Evolutionary conservation across 2,113 vertebrate genomes (phyloP).

Genomic region (Ahaetulla prasina): DNA sequence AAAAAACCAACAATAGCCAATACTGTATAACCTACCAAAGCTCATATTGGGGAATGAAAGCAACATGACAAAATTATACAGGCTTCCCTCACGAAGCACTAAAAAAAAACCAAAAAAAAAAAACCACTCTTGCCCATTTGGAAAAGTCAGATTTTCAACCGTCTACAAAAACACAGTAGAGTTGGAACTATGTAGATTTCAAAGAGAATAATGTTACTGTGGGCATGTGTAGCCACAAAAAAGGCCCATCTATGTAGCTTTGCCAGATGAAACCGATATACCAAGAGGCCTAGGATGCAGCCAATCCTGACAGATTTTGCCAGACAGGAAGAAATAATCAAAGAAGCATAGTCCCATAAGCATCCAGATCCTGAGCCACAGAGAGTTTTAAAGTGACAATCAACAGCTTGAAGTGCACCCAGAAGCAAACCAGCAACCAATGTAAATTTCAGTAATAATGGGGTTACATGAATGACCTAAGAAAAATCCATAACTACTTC

Average conservation of each 20-base stretch:
- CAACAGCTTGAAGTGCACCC: background rate
- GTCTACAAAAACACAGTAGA: background rate
- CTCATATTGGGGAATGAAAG: background rate
- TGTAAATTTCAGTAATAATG: background rate
- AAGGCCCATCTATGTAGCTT: background rate
- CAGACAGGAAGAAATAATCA: background rate
- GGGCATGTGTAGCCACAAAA: background rate
- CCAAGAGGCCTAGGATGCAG: background rate
- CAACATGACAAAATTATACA: background rate
- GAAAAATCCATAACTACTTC: background rate
- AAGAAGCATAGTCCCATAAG: background rate
- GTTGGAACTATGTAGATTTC: background rate
- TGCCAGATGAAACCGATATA: background rate
- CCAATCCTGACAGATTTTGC: background rate
- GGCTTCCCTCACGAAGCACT: background rate
- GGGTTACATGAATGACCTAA: background rate
- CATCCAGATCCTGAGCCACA: background rate
- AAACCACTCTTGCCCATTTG: background rate
- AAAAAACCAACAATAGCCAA: background rate
- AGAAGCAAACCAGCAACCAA: background rate
- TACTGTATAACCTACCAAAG: background rate
- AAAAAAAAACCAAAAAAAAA: background rate
- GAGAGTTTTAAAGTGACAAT: background rate
- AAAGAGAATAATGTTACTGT: background rate
- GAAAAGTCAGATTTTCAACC: background rate